Evolutionary conservation across 2,113 vertebrate species (phyloP).

Genomic region (Coturnix japonica): DNA sequence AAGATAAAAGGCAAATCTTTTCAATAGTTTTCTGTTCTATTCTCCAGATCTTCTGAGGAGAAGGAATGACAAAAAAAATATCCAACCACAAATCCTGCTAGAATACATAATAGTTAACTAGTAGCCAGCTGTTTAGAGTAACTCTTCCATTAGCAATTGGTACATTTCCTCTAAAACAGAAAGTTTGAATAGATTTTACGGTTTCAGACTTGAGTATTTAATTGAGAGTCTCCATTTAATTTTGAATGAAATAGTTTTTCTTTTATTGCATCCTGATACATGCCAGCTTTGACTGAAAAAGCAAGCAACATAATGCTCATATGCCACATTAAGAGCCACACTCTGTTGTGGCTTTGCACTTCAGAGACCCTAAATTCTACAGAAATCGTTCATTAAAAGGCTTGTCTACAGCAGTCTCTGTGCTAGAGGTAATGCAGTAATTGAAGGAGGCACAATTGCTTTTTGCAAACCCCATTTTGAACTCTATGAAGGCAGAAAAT

Average conservation of each 20-base stretch:
- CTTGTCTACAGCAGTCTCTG: constrained; percentile 19
- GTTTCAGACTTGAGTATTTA: constrained; percentile 40
- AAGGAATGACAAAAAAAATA: neutral
- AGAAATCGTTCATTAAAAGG: constrained; percentile 56
- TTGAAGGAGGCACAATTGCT: constrained; percentile 38
- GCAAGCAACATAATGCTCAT: constrained; percentile 43
- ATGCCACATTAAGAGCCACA: constrained; percentile 30
- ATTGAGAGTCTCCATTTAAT: constrained; percentile 56
- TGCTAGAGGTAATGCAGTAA: constrained; percentile 20
- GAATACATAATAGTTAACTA: constrained; percentile 46
- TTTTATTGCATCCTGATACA: constrained; percentile 49
- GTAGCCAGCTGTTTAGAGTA: constrained; percentile 27
- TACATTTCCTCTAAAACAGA: constrained; percentile 61
- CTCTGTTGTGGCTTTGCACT: constrained; percentile 48
- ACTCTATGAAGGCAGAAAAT: constrained; percentile 14
- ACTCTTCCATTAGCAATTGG: constrained; percentile 41
- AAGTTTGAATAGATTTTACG: constrained; percentile 43
- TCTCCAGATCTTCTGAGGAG: constrained; percentile 25
- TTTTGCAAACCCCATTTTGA: constrained; percentile 46
- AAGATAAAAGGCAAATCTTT: constrained; percentile 61
- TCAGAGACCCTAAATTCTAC: constrained; percentile 51
- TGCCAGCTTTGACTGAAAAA: constrained; percentile 57
- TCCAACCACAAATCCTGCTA: constrained; percentile 25
- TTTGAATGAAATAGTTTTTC: constrained; percentile 61
- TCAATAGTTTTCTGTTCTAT: constrained; percentile 53